phyloP scores from a whole-genome alignment of 92 coral and sea anemone genomes.

The Parazoanthus swiftii region DNA sequence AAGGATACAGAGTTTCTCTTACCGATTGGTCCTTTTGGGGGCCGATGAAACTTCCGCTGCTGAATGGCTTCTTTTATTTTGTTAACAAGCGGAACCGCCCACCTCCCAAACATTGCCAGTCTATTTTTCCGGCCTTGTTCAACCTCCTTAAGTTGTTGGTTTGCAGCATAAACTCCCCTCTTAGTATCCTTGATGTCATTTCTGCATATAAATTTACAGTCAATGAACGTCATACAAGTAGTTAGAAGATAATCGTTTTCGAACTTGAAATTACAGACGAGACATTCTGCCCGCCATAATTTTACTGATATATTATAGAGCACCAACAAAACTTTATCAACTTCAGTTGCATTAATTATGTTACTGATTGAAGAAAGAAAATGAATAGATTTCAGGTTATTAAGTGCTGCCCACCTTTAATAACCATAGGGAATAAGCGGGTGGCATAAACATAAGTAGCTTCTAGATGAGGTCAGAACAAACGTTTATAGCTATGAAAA shows the following conservation, averaged over 20 bases:
- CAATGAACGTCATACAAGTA: background rate
- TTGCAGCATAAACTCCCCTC: background rate
- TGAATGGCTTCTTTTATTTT: slow-evolving; percentile 5
- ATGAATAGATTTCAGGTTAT: no score
- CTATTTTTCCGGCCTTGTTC: slow-evolving; percentile 3
- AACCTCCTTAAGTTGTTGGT: background rate
- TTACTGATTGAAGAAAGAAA: no score
- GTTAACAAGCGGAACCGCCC: background rate
- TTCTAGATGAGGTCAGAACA: no score
- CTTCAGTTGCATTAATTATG: no score
- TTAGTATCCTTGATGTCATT: background rate
- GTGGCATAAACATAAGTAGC: no score
- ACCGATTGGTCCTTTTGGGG: slow-evolving; percentile 18
- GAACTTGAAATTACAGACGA: background rate
- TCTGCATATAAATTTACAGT: background rate
- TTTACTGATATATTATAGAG: no score
- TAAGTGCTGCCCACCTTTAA: no score
- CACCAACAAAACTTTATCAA: no score
- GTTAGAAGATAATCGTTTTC: background rate
- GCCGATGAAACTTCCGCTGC: background rate
- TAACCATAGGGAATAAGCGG: no score
- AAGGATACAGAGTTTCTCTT: background rate
- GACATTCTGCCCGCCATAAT: background rate
- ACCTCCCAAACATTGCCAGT: background rate
- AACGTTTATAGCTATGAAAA: no score